Percentiles rank a stretch among this genome's conserved stretches.
Conservation (phyloP, 2,888 invertebrate genomes). For the Schizotus pectinicornis region DNA sequence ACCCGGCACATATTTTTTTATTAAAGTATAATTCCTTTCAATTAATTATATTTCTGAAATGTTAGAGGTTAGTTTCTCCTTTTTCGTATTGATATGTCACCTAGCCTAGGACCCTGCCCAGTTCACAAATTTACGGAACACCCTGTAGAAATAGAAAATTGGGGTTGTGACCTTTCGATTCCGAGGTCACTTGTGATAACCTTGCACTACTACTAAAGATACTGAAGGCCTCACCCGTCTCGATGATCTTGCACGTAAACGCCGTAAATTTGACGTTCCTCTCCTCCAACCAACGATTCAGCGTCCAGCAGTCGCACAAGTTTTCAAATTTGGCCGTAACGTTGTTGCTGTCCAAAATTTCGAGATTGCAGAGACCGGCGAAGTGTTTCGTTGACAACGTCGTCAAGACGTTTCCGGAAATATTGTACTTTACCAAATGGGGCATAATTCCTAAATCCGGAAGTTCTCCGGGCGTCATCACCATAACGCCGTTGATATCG, state of each 20-base stretch:
- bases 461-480: conserved; percentile 38
- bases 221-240: conserved; percentile 47
- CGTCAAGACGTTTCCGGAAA: conserved; percentile 46
- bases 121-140: too few species aligned
- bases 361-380: conserved; percentile 52
- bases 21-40: too few species aligned
- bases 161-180: too few species aligned
- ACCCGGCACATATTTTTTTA: too few species aligned
- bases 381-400: conserved; percentile 44
- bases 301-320: conserved; percentile 51
- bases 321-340: conserved; percentile 44
- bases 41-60: too few species aligned
- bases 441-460: conserved; percentile 49
- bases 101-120: too few species aligned
- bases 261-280: conserved; percentile 43
- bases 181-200: too few species aligned
- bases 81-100: too few species aligned
- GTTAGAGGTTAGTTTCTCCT: too few species aligned
- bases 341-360: conserved; percentile 44
- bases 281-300: conserved; percentile 47
- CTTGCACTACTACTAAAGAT: too few species aligned
- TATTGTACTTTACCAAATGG: conserved; percentile 46
- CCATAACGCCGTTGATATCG: conserved; percentile 48
- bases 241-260: conserved; percentile 41
- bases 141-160: too few species aligned